Evolutionary conservation across 2,797 vertebrate genomes (phyloP), one percentile per base, ranked within the genome.

Genomic region (Australoheros facetus): DNA sequence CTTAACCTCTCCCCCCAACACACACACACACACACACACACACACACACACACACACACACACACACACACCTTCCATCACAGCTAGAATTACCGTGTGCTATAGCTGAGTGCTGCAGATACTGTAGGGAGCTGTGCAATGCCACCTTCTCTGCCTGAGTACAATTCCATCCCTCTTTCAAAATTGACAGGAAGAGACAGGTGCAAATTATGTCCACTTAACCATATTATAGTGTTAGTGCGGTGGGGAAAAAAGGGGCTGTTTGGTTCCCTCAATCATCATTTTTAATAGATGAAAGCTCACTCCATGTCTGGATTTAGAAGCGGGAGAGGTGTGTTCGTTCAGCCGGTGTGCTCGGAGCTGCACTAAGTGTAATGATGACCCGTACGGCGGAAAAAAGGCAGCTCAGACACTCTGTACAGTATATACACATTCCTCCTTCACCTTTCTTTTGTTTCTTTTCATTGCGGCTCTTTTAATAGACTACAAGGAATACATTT

Each of bases 191-290:
- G 56, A 83, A 75, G 75, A 77, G 87, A 86, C 86, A 76, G 87
- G 87, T 89, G 85, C 84, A 83, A 81, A 91, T 91, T 83, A 88
- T 83, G 71, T 59, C 80, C 71, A 86, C 78, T 90, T 92, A 91
- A 86, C 85, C 82, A 75, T 82, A 91, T 90, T 89, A 91, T 77
- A 80, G 78, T 73, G 71, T 81, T 54, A 56, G 75, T 66, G 75
- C 16, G 34, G 54, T n/a, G 58, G 72, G 60, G 76, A 55, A 76
- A 77, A 78, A 79, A 54, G 39, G 74, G 58, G 28, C 58, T 39
- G 42, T 79, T 78, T 73, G 71, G 74, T 64, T 71, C 58, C 66
- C 23, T 82, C 77, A 60, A 32, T 71, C 60, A 64, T 87, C 72
- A 79, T 88, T 82, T 84, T 85, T 86, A 86, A 88, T 87, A 81